A percentile compares a stretch with the other conserved stretches of the same genome.
phyloP scores from a whole-genome alignment of 1,140 invertebrate species.

The Rhagoletis pomonella region DNA sequence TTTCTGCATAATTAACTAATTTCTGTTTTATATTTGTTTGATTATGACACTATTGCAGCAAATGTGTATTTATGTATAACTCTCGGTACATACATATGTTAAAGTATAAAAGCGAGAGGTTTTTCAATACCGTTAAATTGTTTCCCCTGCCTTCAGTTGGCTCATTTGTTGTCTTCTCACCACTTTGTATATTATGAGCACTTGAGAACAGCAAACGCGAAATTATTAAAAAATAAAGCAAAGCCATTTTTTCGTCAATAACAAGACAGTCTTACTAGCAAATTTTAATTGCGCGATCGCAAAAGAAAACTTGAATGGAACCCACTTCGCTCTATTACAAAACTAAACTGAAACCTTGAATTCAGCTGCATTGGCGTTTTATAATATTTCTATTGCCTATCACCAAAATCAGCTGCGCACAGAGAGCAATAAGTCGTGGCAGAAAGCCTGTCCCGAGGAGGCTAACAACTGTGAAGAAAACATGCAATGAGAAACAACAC shows the following conservation, averaged over 20 bases:
- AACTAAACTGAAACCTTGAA: constrained; percentile 15
- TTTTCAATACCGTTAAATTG: constrained; percentile 14
- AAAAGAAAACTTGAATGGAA: not conserved
- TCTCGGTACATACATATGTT: no score
- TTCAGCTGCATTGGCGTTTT: not conserved
- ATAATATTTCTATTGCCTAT: not conserved
- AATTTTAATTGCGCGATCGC: no score
- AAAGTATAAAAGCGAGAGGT: not conserved
- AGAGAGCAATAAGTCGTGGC: not conserved
- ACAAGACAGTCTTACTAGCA: not conserved
- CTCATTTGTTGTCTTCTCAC: not conserved
- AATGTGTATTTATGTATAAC: no score
- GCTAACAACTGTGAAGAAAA: no score
- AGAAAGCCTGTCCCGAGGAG: no score
- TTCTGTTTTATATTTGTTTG: no score
- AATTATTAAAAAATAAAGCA: not conserved
- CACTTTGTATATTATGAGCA: not conserved
- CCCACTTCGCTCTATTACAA: not conserved
- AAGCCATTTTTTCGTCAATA: not conserved
- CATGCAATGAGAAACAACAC: no score
- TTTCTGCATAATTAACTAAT: no score
- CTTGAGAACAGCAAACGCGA: not conserved
- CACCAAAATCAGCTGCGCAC: not conserved
- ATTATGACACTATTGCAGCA: no score
- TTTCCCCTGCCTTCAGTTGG: not conserved